Evolutionary conservation across 2,797 vertebrate genomes (phyloP).

Genomic region (Fistularia tabacaria): DNA sequence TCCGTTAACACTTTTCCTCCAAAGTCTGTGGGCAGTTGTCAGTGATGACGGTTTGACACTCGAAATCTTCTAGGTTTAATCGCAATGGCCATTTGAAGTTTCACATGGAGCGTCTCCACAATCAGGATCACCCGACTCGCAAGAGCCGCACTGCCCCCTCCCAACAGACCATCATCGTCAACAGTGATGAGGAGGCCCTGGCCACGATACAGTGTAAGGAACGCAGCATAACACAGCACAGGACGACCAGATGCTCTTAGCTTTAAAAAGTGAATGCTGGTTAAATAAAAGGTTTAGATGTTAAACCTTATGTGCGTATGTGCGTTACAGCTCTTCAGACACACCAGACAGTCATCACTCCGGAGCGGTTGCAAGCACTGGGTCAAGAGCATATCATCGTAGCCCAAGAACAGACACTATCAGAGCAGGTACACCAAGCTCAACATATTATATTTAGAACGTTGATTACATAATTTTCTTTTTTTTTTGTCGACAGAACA

Average conservation of each 20-base stretch:
- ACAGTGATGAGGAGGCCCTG: conserved; percentile 87
- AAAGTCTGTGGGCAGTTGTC: no score
- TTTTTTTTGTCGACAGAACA: not conserved
- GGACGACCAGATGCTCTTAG: not conserved
- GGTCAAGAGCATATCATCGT: conserved; percentile 93
- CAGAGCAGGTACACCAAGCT: conserved; percentile 78
- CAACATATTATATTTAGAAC: no score
- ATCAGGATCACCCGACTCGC: conserved; percentile 69
- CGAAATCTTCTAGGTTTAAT: conserved; percentile 82
- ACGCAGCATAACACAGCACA: not conserved
- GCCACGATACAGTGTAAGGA: conserved; percentile 88
- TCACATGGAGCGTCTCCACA: conserved; percentile 94
- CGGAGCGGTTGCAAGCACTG: conserved; percentile 83
- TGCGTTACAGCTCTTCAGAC: conserved; percentile 79
- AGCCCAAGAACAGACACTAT: conserved; percentile 83
- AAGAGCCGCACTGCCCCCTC: conserved; percentile 55
- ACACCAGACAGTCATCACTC: conserved; percentile 80
- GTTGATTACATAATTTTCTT: not conserved
- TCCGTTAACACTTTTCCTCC: no score
- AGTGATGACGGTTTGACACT: not conserved
- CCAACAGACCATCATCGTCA: conserved; percentile 89
- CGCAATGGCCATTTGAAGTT: conserved; percentile 97
- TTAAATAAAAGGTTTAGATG: not conserved
- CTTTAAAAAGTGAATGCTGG: not conserved
- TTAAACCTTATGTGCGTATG: conserved; percentile 4